Evolutionary conservation across 1,140 invertebrate genomes (phyloP).

Genomic region (Maniola jurtina): DNA sequence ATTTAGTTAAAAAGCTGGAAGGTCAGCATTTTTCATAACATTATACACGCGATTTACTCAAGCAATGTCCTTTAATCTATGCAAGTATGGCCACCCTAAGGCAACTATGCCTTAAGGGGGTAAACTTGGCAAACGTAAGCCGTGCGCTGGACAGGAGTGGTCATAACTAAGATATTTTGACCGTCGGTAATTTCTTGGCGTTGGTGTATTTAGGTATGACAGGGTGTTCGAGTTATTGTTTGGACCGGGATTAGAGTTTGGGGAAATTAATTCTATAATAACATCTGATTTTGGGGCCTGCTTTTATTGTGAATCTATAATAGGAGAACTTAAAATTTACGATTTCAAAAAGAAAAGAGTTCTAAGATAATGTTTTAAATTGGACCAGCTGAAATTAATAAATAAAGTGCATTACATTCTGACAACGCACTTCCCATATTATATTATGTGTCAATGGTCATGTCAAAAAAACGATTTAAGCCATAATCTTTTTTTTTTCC

Average conservation of each 20-base stretch:
- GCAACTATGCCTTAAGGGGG: conserved; percentile 58
- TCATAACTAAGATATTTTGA: conserved; percentile 78
- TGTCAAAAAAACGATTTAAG: no score
- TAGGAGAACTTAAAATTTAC: no score
- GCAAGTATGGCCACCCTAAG: conserved; percentile 2
- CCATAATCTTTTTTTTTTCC: no score
- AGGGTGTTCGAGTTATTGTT: conserved; percentile 51
- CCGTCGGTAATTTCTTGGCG: conserved; percentile 74
- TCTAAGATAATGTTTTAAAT: no score
- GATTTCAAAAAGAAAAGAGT: no score
- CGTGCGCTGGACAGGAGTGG: conserved; percentile 72
- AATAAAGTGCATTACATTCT: no score
- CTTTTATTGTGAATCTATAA: conserved; percentile 17
- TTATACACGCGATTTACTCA: not conserved
- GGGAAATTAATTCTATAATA: conserved; percentile 53
- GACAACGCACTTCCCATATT: no score
- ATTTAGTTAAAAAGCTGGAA: no score
- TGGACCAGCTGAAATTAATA: no score
- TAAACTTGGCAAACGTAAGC: conserved; percentile 73
- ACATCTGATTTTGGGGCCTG: conserved; percentile 46
- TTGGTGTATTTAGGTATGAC: conserved; percentile 57
- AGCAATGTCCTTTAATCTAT: not conserved
- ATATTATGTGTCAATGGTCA: no score
- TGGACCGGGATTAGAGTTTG: conserved; percentile 16
- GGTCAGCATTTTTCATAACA: no score